phyloP scores from a whole-genome alignment of 2,113 vertebrate species.

The Muntiacus reevesi region DNA sequence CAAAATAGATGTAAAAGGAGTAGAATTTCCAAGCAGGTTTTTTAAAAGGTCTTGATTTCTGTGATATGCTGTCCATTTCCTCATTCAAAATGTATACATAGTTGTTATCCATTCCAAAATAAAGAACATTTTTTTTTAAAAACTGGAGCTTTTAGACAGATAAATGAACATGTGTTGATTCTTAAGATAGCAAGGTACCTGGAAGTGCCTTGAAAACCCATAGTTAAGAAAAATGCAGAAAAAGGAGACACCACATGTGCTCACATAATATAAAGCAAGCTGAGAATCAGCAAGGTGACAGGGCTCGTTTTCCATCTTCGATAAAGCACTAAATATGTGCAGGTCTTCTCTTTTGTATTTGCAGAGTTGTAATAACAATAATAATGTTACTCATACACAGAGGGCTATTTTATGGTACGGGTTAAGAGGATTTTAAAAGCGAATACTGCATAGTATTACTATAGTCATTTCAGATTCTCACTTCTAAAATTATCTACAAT shows the following conservation, averaged over 20 bases:
- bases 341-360: neutral
- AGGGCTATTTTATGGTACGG: neutral
- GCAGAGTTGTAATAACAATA: neutral
- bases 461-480: neutral
- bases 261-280: neutral
- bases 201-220: constrained; percentile 19
- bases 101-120: constrained; percentile 38
- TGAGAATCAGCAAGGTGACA: neutral
- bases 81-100: constrained; percentile 23
- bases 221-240: constrained; percentile 35
- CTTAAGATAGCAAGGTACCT: constrained; percentile 11
- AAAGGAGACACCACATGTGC: neutral
- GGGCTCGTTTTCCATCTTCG: neutral
- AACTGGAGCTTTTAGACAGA: neutral
- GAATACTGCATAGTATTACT: neutral
- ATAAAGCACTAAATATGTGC: neutral
- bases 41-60: constrained; percentile 60
- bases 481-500: neutral
- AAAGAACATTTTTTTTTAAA: neutral
- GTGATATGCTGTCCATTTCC: neutral
- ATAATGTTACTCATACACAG: neutral
- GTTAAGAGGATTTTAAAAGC: constrained; percentile 2
- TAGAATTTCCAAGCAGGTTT: constrained; percentile 4
- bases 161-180: constrained; percentile 10
- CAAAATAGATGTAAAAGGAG: constrained; percentile 45